Percentiles rank a stretch among this genome's conserved stretches.
These are phyloP conservation scores for Nesometra sesokonis DNA, from an alignment of 35 echinoderm and acorn worm genomes.

Conservation along the genomic window DNA sequence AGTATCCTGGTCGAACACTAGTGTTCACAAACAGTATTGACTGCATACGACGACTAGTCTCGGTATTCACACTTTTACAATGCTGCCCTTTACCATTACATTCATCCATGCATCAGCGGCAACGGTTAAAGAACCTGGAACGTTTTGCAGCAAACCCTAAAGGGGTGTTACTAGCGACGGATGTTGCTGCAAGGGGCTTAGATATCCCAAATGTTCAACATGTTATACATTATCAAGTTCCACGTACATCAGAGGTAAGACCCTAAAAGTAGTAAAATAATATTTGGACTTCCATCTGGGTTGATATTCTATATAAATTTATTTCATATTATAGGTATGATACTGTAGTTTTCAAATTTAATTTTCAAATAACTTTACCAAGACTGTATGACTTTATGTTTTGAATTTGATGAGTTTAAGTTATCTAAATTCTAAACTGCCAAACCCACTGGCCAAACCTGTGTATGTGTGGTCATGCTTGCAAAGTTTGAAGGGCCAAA, in stretches of 20 bases:
- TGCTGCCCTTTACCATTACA: constrained; percentile 60
- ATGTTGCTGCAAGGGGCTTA: constrained; percentile 88
- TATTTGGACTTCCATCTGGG: too few species aligned
- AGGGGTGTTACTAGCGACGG: constrained; percentile 79
- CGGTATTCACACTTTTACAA: constrained; percentile 63
- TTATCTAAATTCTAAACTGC: too few species aligned
- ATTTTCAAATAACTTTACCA: too few species aligned
- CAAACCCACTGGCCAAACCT: too few species aligned
- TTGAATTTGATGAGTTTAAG: too few species aligned
- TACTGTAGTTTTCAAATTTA: too few species aligned
- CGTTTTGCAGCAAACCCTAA: constrained; percentile 70
- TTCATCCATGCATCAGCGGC: constrained; percentile 87
- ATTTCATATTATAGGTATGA: too few species aligned
- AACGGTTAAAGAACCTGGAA: constrained; percentile 86
- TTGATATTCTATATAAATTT: too few species aligned
- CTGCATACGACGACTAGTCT: constrained; percentile 64
- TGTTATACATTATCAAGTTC: constrained; percentile 96
- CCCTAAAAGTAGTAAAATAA: background rate
- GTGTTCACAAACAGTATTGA: constrained; percentile 97
- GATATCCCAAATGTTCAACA: constrained; percentile 95
- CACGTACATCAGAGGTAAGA: constrained; percentile 79
- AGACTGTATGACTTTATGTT: too few species aligned
- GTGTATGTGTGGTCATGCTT: too few species aligned
- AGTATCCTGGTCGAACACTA: constrained; percentile 82
- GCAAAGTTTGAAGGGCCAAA: too few species aligned